These are phyloP conservation scores for Acleris laterana DNA, from an alignment of 2,888 invertebrate genomes.

Conservation along the genomic window DNA sequence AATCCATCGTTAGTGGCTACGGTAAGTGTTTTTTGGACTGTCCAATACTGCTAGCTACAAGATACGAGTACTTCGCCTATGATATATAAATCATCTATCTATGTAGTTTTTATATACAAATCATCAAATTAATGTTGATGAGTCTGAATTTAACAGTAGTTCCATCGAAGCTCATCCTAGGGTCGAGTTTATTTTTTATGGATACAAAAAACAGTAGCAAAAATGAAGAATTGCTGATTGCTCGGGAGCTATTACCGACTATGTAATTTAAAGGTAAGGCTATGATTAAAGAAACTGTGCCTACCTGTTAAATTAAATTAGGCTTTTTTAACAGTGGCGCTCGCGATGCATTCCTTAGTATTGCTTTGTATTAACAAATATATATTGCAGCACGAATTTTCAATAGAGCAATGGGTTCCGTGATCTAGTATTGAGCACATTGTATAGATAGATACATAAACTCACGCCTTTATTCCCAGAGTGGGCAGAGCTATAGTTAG, in stretches of 20 bases:
- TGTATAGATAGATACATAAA: no score
- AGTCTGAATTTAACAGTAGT: slow-evolving; percentile 50
- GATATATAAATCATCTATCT: no score
- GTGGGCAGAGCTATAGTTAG: no score
- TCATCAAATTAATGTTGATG: slow-evolving; percentile 26
- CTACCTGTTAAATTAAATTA: slow-evolving; percentile 85
- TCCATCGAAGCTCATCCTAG: slow-evolving; percentile 50
- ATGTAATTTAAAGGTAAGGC: slow-evolving; percentile 79
- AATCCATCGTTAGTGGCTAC: neutral
- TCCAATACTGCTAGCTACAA: no score
- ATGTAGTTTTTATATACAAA: no score
- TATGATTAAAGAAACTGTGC: slow-evolving; percentile 82
- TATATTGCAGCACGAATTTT: slow-evolving; percentile 2
- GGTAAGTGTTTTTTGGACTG: no score
- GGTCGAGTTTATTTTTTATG: slow-evolving; percentile 61
- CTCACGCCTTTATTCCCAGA: no score
- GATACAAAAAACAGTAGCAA: slow-evolving; percentile 75
- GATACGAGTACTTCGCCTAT: no score
- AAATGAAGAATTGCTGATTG: slow-evolving; percentile 83
- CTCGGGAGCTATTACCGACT: slow-evolving; percentile 76
- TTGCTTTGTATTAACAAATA: slow-evolving; percentile 55
- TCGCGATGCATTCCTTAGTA: slow-evolving; percentile 62
- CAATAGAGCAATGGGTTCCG: slow-evolving; percentile 13
- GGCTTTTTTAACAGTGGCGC: slow-evolving; percentile 79
- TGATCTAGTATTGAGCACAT: neutral